phyloP scores from a whole-genome alignment of 1,140 invertebrate species.

The Scaptomyza pallida region DNA sequence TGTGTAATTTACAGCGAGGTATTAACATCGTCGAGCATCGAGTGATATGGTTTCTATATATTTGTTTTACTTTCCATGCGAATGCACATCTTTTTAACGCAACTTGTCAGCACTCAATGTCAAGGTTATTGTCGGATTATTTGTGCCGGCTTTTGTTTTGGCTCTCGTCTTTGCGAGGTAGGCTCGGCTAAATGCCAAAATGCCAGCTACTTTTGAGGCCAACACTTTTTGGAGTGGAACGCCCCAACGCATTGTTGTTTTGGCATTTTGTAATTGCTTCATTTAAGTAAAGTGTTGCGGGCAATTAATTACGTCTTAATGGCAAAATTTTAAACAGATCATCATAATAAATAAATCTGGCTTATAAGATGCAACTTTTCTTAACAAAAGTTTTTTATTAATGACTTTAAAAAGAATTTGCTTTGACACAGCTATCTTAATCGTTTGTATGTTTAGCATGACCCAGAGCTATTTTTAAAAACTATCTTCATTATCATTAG shows the following conservation, averaged over 20 bases:
- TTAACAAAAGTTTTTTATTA: too few species aligned
- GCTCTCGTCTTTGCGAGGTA: conserved; percentile 29
- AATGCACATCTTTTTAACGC: conserved; percentile 59
- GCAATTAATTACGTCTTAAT: conserved; percentile 64
- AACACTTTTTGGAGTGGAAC: conserved; percentile 71
- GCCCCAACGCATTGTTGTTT: conserved; percentile 51
- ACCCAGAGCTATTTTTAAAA: conserved; percentile 18
- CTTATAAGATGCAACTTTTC: too few species aligned
- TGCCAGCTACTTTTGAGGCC: conserved; percentile 7
- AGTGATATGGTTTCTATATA: not conserved
- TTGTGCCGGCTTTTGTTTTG: conserved; percentile 10
- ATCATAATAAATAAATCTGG: conserved; percentile 13
- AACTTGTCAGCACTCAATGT: conserved; percentile 62
- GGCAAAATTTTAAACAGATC: conserved; percentile 54
- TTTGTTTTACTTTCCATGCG: conserved; percentile 51
- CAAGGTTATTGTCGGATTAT: conserved; percentile 63
- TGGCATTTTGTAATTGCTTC: conserved; percentile 71
- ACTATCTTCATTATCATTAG: conserved; percentile 34
- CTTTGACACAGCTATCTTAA: too few species aligned
- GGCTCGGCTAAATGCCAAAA: conserved; percentile 25
- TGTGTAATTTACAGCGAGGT: conserved; percentile 2
- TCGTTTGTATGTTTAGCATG: not conserved
- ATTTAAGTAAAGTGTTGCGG: conserved; percentile 57
- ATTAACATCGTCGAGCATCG: not conserved
- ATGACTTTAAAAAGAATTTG: not conserved